A percentile compares a stretch with the other conserved stretches of the same genome.
phyloP scores from a whole-genome alignment of 2,113 vertebrate genomes.

The Epinephelus fuscoguttatus region DNA sequence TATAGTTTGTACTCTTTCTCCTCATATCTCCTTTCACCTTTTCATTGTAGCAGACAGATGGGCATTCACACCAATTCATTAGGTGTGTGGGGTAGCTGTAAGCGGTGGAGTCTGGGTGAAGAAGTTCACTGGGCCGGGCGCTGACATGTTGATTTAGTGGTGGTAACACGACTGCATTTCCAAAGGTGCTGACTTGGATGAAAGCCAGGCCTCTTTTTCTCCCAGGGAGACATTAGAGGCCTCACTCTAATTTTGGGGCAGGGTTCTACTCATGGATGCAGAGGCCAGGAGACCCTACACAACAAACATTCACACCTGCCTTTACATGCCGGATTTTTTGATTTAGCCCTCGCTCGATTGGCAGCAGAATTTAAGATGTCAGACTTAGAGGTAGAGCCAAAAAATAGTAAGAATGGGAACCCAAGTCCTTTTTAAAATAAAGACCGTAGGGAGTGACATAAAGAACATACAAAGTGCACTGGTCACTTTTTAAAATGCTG shows the following conservation, averaged over 20 bases:
- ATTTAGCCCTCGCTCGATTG: constrained; percentile 44
- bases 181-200: constrained; percentile 87
- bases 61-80: constrained; percentile 76
- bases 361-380: constrained; percentile 26
- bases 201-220: constrained; percentile 83
- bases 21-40: constrained; percentile 42
- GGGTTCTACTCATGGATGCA: constrained; percentile 66
- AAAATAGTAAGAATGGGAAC: too few species aligned
- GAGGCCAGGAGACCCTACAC: constrained; percentile 68
- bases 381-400: background rate
- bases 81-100: constrained; percentile 78
- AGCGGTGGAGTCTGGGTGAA: constrained; percentile 77
- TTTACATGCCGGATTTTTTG: constrained; percentile 59
- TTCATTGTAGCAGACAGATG: constrained; percentile 62
- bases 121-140: constrained; percentile 81
- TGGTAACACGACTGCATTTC: constrained; percentile 86
- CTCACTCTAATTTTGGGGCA: constrained; percentile 80
- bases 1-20: constrained; percentile 9
- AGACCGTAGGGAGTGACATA: too few species aligned
- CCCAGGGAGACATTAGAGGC: constrained; percentile 80
- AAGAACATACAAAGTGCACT: background rate
- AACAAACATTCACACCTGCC: constrained; percentile 82
- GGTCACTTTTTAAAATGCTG: too few species aligned
- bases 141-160: constrained; percentile 88
- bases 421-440: background rate